Base-by-base conservation (phyloP, 2,888 invertebrate species). In the Pristionchus fissidentatus region DNA sequence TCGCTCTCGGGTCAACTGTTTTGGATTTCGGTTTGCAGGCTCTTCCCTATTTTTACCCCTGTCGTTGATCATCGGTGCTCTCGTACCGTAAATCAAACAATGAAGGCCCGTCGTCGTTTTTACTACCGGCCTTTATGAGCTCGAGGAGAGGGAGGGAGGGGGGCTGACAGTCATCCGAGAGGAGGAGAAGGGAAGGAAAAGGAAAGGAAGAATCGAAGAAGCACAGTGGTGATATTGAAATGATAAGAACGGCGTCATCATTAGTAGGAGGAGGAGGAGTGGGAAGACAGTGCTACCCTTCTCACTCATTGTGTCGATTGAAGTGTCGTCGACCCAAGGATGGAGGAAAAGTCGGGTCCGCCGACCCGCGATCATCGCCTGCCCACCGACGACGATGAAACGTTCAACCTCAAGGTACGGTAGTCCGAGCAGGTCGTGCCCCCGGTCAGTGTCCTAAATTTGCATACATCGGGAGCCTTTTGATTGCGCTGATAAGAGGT, bases 161-260 rank as follows among this genome's bases (percentile, higher is more conserved):
- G 22, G n/a, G 22, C 4, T 41, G 70, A 70, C 70, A 70, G n/a
- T 70, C 19, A 38, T 19, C 32, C n/a, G n/a, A n/a, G 38, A 19
- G 38, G 5, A n/a, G 32, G 29, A 29, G 60, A 19, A 35, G 70
- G 41, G 41, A 38, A 70, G 70, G 43, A 70, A 41, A n/a, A n/a
- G n/a, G n/a, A n/a, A n/a, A n/a, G n/a, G n/a, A n/a, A n/a, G n/a
- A n/a, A n/a, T n/a, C n/a, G n/a, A n/a, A n/a, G n/a, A n/a, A n/a
- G n/a, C n/a, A n/a, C n/a, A n/a, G n/a, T n/a, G 41, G 43, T 26
- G 26, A 38, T 38, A 70, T 70, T 41, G 26, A 43, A 70, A 13
- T 32, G 70, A 70, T 70, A 70, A 70, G 70, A 70, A 70, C 70
- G 70, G 26, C 26, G 70, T 70, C 70, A 70, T 70, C 70, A 70